Evolutionary conservation across 2,113 vertebrate genomes (phyloP), one percentile per base, ranked within the genome.

Genomic region (Dipodomys stephensi): DNA sequence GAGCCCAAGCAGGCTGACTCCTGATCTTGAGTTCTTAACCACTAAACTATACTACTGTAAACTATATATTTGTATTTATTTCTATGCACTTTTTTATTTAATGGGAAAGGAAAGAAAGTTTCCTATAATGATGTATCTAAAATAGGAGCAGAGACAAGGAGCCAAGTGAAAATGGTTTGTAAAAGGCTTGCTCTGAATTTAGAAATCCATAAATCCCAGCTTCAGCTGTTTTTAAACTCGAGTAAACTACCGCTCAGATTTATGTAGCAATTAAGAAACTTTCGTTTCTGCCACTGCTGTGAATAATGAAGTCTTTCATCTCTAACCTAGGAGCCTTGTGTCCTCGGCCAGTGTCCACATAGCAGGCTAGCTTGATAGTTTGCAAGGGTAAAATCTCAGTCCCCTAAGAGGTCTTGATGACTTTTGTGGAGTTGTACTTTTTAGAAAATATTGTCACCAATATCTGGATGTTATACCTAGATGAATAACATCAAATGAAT

Each of bases 331-430:
- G 3, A 92, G 25, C 25, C 71, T 77, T 32, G 0, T 81, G 23
- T 77, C 82, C 87, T 89, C n/a, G 10, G 4, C 57, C 44, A 77
- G 68, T 25, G 64, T 20, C 46, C 32, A 20, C 0, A 10, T 7
- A 10, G 3, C 6, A 76, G 27, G 32, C 25, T 65, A 35, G 30
- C 49, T 60, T 84, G 9, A 20, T 90, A 35, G 25, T 67, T 81
- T 77, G 32, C 57, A 81, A 76, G 60, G 28, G 25, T 68, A 35
- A 94, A 94, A 72, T 35, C 44, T 83, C 64, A 93, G 25, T 65
- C 15, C 12, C 28, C 88, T 78, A 25, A 7, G 11, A 39, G 19
- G 64, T 93, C 49, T 87, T 87, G 30, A 67, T 28, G 87, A 19
- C 18, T 81, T 11, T 79, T 72, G 57, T 91, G 30, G 22, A 83